Base-by-base conservation (phyloP, 2,113 vertebrate species). In the Spea bombifrons region DNA sequence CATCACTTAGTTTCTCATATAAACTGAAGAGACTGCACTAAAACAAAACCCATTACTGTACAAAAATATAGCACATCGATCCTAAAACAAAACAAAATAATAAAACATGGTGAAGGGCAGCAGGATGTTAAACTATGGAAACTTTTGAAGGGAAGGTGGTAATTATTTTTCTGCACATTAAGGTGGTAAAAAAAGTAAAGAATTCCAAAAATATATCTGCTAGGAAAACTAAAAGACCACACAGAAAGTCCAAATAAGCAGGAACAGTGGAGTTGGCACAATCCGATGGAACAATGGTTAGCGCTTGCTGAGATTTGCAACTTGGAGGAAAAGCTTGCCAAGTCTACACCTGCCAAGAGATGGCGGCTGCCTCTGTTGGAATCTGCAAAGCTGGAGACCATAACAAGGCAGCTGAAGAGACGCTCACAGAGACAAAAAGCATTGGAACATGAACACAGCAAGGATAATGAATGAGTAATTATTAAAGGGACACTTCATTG, bases 301-400 rank as follows among this genome's bases (percentile, higher is more conserved):
- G 74, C 67, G 64, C 79, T 82, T 80, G 82, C 79, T 8, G 50
- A 83, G 79, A 77, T 82, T 80, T 78, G 75, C 82, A 76, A 75
- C 84, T 70, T 59, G 76, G 9, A 83, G 74, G 10, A 71, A 81
- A 81, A 75, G 77, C 83, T 66, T 81, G 86, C 84, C 84, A 84
- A 46, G 68, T 4, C 0, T 0, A 75, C 77, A 80, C 79, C 78
- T 85, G 84, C 83, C 85, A 86, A 84, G 13, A 78, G 47, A 50
- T 47, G 71, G 66, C 30, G 55, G 73, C 46, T 3, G 0, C 76
- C 81, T 15, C 77, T 81, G 76, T 81, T 78, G 82, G 80, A 81
- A 69, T 75, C 61, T 13, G 57, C 15, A 75, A 65, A 77, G 81
- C 76, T 1, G 75, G 3, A 75, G 59, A 73, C 71, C 49, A 55